Evolutionary conservation across 1,140 invertebrate genomes (phyloP).

Genomic region (Drosophila chauvacae): DNA sequence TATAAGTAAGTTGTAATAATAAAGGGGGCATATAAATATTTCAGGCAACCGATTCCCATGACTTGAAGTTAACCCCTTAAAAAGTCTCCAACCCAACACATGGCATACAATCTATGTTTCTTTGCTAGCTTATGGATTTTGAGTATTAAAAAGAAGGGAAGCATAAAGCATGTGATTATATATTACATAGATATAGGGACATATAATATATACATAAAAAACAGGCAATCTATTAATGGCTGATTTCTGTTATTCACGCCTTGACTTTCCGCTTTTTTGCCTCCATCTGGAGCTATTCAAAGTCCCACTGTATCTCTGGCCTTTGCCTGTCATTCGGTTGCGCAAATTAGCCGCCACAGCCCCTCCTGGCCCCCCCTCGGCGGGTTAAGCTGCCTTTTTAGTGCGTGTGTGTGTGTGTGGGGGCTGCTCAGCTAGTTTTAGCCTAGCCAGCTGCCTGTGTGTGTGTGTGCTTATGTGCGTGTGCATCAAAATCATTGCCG

Average conservation of each 20-base stretch:
- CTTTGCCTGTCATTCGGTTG: constrained; percentile 49
- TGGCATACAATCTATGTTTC: neutral
- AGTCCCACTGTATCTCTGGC: constrained; percentile 45
- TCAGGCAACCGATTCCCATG: neutral
- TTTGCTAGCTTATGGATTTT: neutral
- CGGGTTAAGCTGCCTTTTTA: constrained; percentile 37
- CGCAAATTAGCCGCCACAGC: constrained; percentile 64
- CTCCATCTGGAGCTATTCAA: constrained; percentile 1
- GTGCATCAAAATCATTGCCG: constrained; percentile 79
- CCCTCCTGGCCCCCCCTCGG: neutral
- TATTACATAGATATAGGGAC: no score
- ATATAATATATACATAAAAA: neutral
- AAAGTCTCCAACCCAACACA: neutral
- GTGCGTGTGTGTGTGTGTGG: constrained; percentile 1
- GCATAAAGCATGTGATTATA: neutral
- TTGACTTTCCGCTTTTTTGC: constrained; percentile 1
- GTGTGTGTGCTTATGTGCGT: constrained; percentile 42
- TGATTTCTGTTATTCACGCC: constrained; percentile 19
- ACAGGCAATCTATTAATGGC: constrained; percentile 14
- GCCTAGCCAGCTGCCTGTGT: constrained; percentile 13
- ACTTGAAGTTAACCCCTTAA: no score
- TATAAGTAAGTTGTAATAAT: no score
- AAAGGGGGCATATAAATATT: neutral
- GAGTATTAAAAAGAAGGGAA: neutral
- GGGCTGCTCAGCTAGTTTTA: constrained; percentile 20